A percentile compares a stretch with the other conserved stretches of the same genome.
Evolutionary conservation across 2,797 vertebrate genomes (phyloP).

Genomic region (Gadopsis bispinosus): DNA sequence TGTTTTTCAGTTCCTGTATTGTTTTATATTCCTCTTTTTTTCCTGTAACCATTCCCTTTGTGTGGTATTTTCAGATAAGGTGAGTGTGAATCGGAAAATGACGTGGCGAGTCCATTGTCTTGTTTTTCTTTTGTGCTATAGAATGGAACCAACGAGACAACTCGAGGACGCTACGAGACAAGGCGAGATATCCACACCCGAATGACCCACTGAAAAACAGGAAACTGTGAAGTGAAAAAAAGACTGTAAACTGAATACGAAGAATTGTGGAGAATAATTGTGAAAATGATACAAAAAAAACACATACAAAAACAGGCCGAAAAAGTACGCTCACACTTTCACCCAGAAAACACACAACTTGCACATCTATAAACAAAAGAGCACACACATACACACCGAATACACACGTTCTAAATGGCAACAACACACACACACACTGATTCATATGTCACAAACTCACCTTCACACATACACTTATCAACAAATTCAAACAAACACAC

Average conservation of each 20-base stretch:
- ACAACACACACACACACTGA: slow-evolving; percentile 40
- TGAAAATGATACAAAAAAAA: slow-evolving; percentile 46
- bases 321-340: slow-evolving; percentile 34
- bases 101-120: slow-evolving; percentile 78
- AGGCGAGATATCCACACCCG: slow-evolving; percentile 76
- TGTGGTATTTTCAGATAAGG: slow-evolving; percentile 68
- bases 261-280: slow-evolving; percentile 58
- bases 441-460: slow-evolving; percentile 35
- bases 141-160: slow-evolving; percentile 82
- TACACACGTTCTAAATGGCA: slow-evolving; percentile 53
- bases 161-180: slow-evolving; percentile 74
- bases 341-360: slow-evolving; percentile 37
- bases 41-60: slow-evolving; percentile 68
- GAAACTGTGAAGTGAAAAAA: slow-evolving; percentile 57
- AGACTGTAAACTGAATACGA: slow-evolving; percentile 60
- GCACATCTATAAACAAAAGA: slow-evolving; percentile 48
- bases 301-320: slow-evolving; percentile 32
- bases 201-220: slow-evolving; percentile 63
- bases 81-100: slow-evolving; percentile 70
- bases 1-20: slow-evolving; percentile 57
- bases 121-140: slow-evolving; percentile 78
- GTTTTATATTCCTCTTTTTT: slow-evolving; percentile 40
- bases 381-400: slow-evolving; percentile 36
- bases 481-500: slow-evolving; percentile 55
- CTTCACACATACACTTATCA: slow-evolving; percentile 36